These are phyloP conservation scores for Archilochus colubris DNA, from an alignment of 2,113 vertebrate genomes.

Conservation along the genomic window DNA sequence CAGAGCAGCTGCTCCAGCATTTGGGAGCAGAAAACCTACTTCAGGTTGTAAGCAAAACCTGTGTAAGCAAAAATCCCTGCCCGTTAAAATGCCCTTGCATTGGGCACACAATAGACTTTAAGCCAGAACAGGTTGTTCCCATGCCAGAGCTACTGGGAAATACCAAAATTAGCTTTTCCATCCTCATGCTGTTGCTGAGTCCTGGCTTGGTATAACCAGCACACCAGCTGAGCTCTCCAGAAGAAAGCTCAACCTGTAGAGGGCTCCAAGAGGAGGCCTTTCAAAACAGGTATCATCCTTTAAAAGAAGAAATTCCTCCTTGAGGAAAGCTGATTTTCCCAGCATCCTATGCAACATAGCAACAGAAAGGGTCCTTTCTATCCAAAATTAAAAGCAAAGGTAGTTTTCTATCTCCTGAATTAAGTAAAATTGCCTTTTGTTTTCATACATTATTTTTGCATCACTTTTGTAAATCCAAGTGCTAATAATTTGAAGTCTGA, in stretches of 20 bases:
- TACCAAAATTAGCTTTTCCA: not conserved
- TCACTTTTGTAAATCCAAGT: not conserved
- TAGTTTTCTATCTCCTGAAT: not conserved
- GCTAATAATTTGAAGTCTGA: not conserved
- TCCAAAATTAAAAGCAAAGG: not conserved
- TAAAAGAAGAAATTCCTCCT: not conserved
- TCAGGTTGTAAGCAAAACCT: not conserved
- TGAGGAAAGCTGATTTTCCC: not conserved
- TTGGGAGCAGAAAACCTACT: not conserved
- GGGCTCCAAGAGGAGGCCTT: not conserved
- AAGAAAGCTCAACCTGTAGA: not conserved
- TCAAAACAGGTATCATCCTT: not conserved
- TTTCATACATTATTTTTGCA: not conserved
- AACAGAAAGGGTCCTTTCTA: not conserved
- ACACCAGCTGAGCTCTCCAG: not conserved
- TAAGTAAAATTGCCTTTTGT: not conserved
- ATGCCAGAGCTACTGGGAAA: not conserved
- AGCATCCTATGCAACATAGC: not conserved
- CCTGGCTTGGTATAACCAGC: accelerated
- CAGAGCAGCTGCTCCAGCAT: not conserved
- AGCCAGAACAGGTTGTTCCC: accelerated
- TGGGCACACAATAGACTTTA: not conserved
- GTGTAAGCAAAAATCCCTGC: too few species aligned
- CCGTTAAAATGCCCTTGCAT: not conserved
- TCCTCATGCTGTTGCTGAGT: accelerated